Evolutionary conservation across 2,888 invertebrate genomes (phyloP), one percentile per base, ranked within the genome.

Genomic region (Orthosia gothica): DNA sequence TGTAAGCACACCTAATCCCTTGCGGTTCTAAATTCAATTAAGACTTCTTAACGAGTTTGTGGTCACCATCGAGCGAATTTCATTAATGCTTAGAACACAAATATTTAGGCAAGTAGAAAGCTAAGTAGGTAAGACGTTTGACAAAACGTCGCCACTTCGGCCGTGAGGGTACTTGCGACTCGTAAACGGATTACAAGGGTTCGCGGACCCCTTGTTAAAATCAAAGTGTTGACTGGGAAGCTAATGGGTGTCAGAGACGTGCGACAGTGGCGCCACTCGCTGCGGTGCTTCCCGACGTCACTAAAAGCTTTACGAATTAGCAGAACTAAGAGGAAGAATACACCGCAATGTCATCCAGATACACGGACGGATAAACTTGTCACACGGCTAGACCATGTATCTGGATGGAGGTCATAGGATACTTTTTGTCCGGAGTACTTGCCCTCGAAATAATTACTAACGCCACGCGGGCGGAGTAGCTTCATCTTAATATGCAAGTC

Each of bases 131-230:
- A 89, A 91, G 91, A 89, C 89, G 88, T 92, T 91, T 92, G 91
- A 91, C 92, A 91, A 93, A 94, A 91, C 89, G 91, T 90, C 89
- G 89, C 89, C 89, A 90, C 90, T 92, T 80, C 85, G 84, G 76
- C 89, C 90, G 88, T 91, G 91, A 92, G 92, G 89, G 89, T 85
- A 89, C 91, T 92, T 87, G 89, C 85, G 89, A 89, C 81, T 90
- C 89, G 91, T 94, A 95, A 95, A 93, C 93, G 94, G 94, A 95
- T 95, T 95, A 95, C 91, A 91, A 92, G 92, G 94, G 93, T 92
- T 87, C 89, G 86, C 82, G 81, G 80, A 83, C 83, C 92, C 92
- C 92, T 94, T 93, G 92, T 93, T 93, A 93, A 93, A 93, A 94
- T 93, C 93, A 92, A 93, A 94, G 93, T 93, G 93, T 94, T 94